Evolutionary conservation across 2,888 invertebrate species (phyloP), one percentile per base, ranked within the genome.

Genomic region (Latrodectus hesperus): DNA sequence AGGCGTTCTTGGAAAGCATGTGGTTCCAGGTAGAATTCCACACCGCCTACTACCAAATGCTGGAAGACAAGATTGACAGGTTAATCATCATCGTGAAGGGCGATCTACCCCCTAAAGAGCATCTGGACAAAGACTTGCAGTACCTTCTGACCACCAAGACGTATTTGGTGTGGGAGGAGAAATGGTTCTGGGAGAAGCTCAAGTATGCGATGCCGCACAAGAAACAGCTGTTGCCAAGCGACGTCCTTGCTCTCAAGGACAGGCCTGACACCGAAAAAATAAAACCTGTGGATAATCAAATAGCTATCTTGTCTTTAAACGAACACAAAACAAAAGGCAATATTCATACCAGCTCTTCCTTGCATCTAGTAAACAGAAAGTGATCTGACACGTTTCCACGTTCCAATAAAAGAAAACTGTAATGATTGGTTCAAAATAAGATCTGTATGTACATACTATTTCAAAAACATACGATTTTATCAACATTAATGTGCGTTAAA

Each of bases 21-120:
- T 91, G 91, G 91, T 90, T 91, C 78, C 90, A 90, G 79, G 89
- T 91, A 11, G 91, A 91, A 83, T 91, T 91, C 73, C 90, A 90
- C 49, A 90, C 91, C 5, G 91, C 91, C 9, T 91, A 90, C 73
- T 90, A 90, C 80, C 91, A 91, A 80, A 91, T 91, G 90, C 81
- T 91, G 12, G 90, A 90, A 72, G 91, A 91, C 71, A 90, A 90
- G 72, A 90, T 91, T 38, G 90, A 91, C 76, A 89, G 91, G 38
- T 81, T 91, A 11, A 91, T 91, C 68, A 90, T 91, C n/a, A 90
- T 91, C 17, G 90, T 91, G 0, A 90, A 90, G 74, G 91, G 90
- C 11, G 90, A 90, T 55, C 73, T 91, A 1, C 91, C 91, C 0
- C 90, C 90, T 8, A 90, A 90, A 84, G 90, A 91, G 11, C 88